phyloP scores from a whole-genome alignment of 2,113 vertebrate species.

The Misgurnus anguillicaudatus region DNA sequence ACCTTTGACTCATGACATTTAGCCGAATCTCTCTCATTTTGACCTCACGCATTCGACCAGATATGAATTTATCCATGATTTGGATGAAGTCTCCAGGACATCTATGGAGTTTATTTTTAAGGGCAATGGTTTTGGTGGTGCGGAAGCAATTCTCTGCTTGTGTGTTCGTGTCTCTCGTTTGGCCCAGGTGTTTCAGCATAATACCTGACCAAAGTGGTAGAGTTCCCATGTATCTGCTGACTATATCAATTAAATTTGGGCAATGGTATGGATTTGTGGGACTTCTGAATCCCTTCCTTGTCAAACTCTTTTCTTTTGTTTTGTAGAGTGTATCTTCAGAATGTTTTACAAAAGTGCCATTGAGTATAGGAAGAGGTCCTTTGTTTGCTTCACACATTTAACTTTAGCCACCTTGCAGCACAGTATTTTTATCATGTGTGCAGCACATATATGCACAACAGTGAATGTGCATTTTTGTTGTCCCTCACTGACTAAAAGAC shows the following conservation, averaged over 20 bases:
- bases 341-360: neutral
- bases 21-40: neutral
- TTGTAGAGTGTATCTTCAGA: neutral
- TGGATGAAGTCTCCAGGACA: neutral
- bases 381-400: neutral
- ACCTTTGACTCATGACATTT: neutral
- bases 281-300: neutral
- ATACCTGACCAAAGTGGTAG: slow-evolving; percentile 18
- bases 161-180: slow-evolving; percentile 23
- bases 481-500: neutral
- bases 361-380: neutral
- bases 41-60: neutral
- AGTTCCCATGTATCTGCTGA: neutral
- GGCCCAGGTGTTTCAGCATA: neutral
- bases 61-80: neutral
- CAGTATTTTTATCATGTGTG: neutral
- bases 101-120: neutral
- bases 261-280: neutral
- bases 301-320: neutral
- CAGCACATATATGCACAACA: neutral
- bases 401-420: neutral
- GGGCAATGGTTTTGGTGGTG: neutral
- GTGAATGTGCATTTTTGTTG: neutral
- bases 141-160: neutral
- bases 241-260: neutral